Base-by-base conservation (phyloP, 2,797 vertebrate genomes). In the Channallabes apus region DNA sequence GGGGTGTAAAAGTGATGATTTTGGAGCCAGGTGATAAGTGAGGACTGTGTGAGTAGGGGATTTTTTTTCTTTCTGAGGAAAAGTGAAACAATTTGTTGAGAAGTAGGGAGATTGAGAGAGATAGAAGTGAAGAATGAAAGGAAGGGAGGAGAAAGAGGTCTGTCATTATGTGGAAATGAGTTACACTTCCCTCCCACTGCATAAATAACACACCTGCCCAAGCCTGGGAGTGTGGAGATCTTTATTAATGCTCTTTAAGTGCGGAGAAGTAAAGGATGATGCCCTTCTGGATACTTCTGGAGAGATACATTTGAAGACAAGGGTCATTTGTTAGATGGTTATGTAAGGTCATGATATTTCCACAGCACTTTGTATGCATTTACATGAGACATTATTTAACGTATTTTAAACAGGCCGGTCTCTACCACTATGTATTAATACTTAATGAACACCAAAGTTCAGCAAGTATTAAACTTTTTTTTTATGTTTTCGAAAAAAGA, bases 151-250 rank as follows among this genome's bases (percentile, higher is more conserved):
- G 0, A 54, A 83, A 11, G 9, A 84, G 38, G 71, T 58, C 82
- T 85, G 77, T 82, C 71, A 85, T 85, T 83, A 85, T 81, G 35
- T 86, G 69, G 82, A 86, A 85, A 88, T 86, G 80, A 89, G 82
- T 77, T 85, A 83, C 76, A 80, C 65, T 80, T 77, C 80, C 67
- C 76, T 84, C 81, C 86, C 65, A 62, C 76, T 51, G 22, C 83
- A 89, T 88, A 86, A 89, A 88, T 88, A 88, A 88, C 81, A 88
- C 58, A 85, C 76, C 87, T 85, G 85, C 84, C 67, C 72, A 77
- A 56, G 67, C 83, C 71, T 80, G 72, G 51, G 83, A 81, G 81
- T 82, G 58, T 78, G 38, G 65, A 88, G 72, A 58, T 79, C 86
- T 89, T 86, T 85, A 88, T 86, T 88, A 86, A 86, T 82, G 84